A percentile compares a stretch with the other conserved stretches of the same genome.
phyloP scores from a whole-genome alignment of 2,797 vertebrate genomes.

The Anolis apletophallus region DNA sequence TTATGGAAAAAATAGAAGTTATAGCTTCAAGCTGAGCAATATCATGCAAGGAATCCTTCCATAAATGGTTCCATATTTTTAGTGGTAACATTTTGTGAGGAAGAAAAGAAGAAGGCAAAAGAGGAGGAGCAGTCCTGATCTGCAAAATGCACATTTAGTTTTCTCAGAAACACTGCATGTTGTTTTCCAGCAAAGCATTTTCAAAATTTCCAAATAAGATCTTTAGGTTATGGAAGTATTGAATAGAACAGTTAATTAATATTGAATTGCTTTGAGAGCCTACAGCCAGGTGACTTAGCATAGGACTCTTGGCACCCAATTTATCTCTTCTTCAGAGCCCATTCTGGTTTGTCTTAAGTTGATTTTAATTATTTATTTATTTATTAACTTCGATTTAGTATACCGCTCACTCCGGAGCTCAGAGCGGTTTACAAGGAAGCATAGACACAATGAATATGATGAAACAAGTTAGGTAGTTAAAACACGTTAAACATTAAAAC shows the following conservation, averaged over 20 bases:
- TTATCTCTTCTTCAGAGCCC: no score
- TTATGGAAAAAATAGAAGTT: accelerated
- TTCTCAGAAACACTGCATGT: neutral
- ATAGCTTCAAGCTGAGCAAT: neutral
- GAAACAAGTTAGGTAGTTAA: no score
- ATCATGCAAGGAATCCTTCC: neutral
- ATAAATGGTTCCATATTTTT: neutral
- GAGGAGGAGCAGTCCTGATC: neutral
- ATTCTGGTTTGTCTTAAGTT: no score
- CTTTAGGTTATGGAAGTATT: neutral
- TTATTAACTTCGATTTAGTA: no score
- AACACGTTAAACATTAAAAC: no score
- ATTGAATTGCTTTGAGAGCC: neutral
- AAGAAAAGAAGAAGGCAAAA: neutral
- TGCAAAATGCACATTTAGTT: neutral
- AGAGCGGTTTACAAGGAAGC: no score
- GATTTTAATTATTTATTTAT: no score
- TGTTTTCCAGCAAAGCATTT: neutral
- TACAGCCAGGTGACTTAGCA: no score
- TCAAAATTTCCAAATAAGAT: neutral
- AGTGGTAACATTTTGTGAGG: neutral
- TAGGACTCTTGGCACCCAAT: no score
- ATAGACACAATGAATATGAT: no score
- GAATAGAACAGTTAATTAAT: neutral
- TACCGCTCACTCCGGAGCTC: no score